A percentile compares a stretch with the other conserved stretches of the same genome.
Evolutionary conservation across 2,888 invertebrate species (phyloP).

Genomic region (Oxycera nigricornis): DNA sequence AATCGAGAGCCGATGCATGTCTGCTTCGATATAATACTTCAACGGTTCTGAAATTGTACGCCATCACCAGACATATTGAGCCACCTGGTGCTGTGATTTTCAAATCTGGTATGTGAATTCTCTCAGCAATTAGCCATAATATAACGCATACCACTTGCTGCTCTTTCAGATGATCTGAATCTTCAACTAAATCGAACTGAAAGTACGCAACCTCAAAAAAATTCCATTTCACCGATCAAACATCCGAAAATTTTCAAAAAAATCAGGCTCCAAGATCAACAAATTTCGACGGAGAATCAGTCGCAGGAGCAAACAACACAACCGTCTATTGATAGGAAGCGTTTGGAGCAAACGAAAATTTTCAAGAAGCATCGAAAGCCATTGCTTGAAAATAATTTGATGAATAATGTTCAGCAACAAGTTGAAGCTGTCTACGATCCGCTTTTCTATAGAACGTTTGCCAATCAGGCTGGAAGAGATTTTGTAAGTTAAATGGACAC

Average conservation of each 20-base stretch:
- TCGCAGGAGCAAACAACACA: conserved; percentile 24
- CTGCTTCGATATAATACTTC: conserved; percentile 74
- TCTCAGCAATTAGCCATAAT: too few species aligned
- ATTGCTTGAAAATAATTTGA: conserved; percentile 23
- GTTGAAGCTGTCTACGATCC: conserved; percentile 36
- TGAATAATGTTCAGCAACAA: conserved; percentile 10
- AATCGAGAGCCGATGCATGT: conserved; percentile 69
- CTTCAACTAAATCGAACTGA: conserved; percentile 60
- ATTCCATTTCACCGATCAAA: conserved; percentile 56
- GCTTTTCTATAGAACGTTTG: conserved; percentile 44
- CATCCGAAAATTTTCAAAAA: conserved; percentile 62
- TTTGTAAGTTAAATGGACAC: conserved; percentile 48
- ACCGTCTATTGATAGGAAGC: not conserved
- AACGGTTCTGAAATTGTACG: conserved; percentile 71
- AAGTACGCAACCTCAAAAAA: conserved; percentile 57
- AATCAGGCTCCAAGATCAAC: conserved; percentile 47
- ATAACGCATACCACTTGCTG: not conserved
- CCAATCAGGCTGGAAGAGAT: conserved; percentile 44
- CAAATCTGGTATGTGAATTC: conserved; percentile 66
- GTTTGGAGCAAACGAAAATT: not conserved
- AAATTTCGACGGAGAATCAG: not conserved
- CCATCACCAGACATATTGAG: conserved; percentile 68
- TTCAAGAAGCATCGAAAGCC: conserved; percentile 16
- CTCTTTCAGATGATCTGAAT: conserved; percentile 56
- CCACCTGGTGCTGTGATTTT: conserved; percentile 78